Percentiles rank a stretch among this genome's conserved stretches.
Evolutionary conservation across 35 echinoderm and acorn worm species (phyloP).

Genomic region (Apostichopus japonicus): DNA sequence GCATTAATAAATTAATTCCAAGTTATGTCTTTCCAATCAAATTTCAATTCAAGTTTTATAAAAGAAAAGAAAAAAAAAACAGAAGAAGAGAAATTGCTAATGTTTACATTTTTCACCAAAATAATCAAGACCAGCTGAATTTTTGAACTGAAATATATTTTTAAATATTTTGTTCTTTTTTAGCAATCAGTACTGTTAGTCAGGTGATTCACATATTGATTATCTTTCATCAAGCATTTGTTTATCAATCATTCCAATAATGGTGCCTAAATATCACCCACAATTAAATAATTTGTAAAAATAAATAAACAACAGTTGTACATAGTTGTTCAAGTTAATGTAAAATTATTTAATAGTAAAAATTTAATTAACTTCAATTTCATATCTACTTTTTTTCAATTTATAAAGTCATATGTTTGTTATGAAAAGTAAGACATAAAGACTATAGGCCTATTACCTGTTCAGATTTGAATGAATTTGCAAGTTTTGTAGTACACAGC

Average conservation of each 20-base stretch:
- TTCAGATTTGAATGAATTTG: too few species aligned
- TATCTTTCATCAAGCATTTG: not conserved
- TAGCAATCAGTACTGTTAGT: not conserved
- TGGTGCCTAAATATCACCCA: not conserved
- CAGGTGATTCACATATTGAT: not conserved
- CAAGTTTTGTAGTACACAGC: too few species aligned
- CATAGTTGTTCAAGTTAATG: too few species aligned
- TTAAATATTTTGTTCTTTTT: not conserved
- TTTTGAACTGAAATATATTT: conserved; percentile 10
- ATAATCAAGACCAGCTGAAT: not conserved
- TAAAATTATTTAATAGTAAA: too few species aligned
- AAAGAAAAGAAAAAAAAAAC: not conserved
- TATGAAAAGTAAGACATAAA: too few species aligned
- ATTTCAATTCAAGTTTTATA: not conserved
- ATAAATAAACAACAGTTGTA: too few species aligned
- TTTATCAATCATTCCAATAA: conserved; percentile 5
- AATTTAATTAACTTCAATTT: too few species aligned
- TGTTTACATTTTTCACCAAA: not conserved
- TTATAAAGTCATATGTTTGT: too few species aligned
- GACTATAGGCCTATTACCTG: too few species aligned
- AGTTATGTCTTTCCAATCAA: conserved; percentile 35
- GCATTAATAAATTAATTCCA: conserved; percentile 5
- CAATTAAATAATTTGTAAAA: too few species aligned
- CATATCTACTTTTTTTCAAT: too few species aligned
- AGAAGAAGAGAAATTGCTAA: not conserved